Conservation (phyloP, 2,113 vertebrate species). For the Platichthys flesus region DNA sequence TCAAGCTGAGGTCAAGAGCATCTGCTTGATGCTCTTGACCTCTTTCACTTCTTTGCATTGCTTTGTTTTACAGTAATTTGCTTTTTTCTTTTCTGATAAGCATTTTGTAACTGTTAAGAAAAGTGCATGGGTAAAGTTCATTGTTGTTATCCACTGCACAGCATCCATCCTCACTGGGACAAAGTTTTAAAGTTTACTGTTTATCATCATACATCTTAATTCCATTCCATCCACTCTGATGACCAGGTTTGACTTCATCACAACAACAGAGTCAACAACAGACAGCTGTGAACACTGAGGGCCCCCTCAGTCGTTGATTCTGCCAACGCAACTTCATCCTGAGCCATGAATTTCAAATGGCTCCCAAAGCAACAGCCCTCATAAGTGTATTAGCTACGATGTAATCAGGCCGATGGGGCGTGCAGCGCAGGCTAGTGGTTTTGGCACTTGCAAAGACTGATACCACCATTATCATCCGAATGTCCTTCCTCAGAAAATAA, state of each 20-base stretch:
- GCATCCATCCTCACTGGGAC: neutral
- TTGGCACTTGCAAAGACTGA: neutral
- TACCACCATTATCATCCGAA: neutral
- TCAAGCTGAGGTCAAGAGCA: conserved; percentile 46
- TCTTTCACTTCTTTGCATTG: no score
- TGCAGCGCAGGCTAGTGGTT: neutral
- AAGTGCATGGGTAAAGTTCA: no score
- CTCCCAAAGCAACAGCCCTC: conserved; percentile 39
- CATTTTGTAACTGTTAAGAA: no score
- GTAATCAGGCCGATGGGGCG: conserved; percentile 33
- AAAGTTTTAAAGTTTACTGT: neutral
- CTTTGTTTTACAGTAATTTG: no score
- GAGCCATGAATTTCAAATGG: conserved; percentile 52
- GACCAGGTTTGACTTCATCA: conserved; percentile 16
- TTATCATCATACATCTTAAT: neutral
- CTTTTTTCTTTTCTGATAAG: no score
- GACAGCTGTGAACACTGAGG: conserved; percentile 30
- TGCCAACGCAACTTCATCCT: conserved; percentile 28
- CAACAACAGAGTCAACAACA: conserved; percentile 12
- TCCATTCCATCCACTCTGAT: neutral
- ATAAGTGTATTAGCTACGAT: conserved; percentile 46
- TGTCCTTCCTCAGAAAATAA: neutral
- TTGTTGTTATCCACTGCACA: no score
- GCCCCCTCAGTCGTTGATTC: conserved; percentile 41
- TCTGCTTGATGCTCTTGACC: conserved; percentile 31